Conservation (phyloP, 2,113 vertebrate species). For the Perognathus longimembris region DNA sequence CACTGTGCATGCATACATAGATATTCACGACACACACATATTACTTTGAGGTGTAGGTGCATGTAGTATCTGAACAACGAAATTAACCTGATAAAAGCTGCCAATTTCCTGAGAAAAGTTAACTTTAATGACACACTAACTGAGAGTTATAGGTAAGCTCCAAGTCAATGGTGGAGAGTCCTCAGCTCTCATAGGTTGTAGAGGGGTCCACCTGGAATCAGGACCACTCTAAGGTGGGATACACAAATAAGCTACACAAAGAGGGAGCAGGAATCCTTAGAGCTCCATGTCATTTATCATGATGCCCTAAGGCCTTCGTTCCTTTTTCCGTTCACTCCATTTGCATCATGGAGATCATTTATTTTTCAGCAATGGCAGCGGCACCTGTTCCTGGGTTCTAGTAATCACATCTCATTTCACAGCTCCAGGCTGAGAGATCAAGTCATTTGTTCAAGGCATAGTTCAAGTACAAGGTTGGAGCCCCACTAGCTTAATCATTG, state of each 20-base stretch:
- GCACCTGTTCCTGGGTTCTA: background rate
- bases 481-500: background rate
- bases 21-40: background rate
- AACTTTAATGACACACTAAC: background rate
- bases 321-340: background rate
- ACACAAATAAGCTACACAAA: background rate
- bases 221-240: rapidly evolving
- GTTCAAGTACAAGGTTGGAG: background rate
- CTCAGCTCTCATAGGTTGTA: background rate
- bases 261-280: background rate
- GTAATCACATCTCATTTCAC: too few relatives aligned
- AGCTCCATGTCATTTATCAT: background rate
- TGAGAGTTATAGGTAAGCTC: background rate
- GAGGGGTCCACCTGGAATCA: background rate
- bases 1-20: background rate
- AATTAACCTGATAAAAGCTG: background rate
- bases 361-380: background rate
- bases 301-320: background rate
- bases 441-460: background rate
- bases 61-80: background rate
- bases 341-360: background rate
- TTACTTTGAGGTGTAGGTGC: background rate
- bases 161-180: background rate
- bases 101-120: background rate
- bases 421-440: background rate